A percentile compares a stretch with the other conserved stretches of the same genome.
Evolutionary conservation across 2,113 vertebrate genomes (phyloP).

Genomic region (Brienomyrus longianalis): DNA sequence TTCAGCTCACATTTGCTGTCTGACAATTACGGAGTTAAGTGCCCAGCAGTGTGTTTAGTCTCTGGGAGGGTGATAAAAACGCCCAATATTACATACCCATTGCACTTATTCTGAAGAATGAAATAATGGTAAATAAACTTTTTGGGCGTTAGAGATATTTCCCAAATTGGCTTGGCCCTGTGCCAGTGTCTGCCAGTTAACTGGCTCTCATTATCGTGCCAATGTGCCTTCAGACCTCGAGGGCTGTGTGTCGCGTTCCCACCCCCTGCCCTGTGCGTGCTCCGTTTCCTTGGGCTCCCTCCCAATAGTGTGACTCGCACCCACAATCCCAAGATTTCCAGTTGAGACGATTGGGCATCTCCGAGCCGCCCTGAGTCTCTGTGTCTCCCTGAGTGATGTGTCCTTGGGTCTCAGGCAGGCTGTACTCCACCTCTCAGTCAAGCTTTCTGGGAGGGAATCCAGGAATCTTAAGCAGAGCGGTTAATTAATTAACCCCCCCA

Average conservation of each 20-base stretch:
- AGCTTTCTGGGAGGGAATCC: background rate
- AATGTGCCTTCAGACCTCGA: background rate
- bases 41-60: background rate
- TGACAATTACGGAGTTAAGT: background rate
- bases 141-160: background rate
- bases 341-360: background rate
- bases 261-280: no score
- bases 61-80: background rate
- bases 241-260: background rate
- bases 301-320: background rate
- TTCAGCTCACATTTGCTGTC: background rate
- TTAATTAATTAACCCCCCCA: background rate
- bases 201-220: background rate
- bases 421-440: background rate
- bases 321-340: background rate
- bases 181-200: background rate
- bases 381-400: background rate
- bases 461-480: background rate
- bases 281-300: background rate
- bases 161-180: background rate
- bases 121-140: background rate
- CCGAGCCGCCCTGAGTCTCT: no score
- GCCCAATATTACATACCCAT: background rate
- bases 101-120: background rate
- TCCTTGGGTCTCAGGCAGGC: background rate